phyloP scores from a whole-genome alignment of 2,797 vertebrate genomes.

The Hoplostethus atlanticus region DNA sequence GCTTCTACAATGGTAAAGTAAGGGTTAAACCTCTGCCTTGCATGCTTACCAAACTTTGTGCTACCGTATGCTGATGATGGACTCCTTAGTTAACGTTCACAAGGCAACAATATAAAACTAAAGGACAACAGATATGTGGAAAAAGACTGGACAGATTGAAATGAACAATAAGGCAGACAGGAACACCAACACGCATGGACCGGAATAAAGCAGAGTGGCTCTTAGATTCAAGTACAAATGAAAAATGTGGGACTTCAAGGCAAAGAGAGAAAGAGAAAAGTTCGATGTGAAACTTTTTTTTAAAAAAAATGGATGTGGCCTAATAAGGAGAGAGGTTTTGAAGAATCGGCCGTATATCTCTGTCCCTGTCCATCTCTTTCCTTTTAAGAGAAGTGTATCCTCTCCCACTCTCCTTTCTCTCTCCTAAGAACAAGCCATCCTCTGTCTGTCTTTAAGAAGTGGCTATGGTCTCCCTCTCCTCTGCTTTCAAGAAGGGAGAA shows the following conservation, averaged over 20 bases:
- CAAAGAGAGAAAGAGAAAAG: constrained; percentile 42
- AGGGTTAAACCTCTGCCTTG: too few species aligned
- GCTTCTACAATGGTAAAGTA: too few species aligned
- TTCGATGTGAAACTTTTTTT: constrained; percentile 44
- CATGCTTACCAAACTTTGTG: not conserved
- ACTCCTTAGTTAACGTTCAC: constrained; percentile 18
- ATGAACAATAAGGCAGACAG: constrained; percentile 39
- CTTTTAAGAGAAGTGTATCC: constrained; percentile 13
- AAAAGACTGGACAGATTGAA: constrained; percentile 42
- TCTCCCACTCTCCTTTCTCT: constrained; percentile 7
- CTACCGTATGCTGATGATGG: constrained; percentile 3
- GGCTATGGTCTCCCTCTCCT: not conserved
- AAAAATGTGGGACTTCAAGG: constrained; percentile 60
- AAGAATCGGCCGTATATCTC: not conserved
- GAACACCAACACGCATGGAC: constrained; percentile 3
- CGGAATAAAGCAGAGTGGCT: constrained; percentile 43
- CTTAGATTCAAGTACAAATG: constrained; percentile 54
- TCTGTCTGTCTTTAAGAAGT: constrained; percentile 8
- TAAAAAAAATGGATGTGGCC: not conserved
- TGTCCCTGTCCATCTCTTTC: not conserved
- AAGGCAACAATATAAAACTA: constrained; percentile 4
- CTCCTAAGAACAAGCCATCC: constrained; percentile 1
- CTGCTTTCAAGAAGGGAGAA: not conserved
- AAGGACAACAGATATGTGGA: constrained; percentile 19
- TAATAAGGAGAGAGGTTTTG: constrained; percentile 31